phyloP scores from a whole-genome alignment of 2,797 vertebrate species.

The Phataginus tricuspis region DNA sequence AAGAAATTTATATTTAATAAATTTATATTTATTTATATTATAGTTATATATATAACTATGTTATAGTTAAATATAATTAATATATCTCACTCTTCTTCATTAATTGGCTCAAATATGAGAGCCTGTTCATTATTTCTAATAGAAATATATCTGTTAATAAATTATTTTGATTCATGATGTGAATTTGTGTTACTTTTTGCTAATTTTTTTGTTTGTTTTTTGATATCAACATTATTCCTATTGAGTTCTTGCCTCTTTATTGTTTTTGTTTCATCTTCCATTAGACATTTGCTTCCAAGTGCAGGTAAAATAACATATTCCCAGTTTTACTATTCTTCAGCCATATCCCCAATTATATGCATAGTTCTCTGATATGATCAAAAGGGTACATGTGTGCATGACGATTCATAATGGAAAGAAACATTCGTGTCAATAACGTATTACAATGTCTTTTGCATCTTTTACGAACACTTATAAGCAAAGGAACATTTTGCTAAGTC shows the following conservation, averaged over 20 bases:
- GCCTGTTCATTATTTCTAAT: not conserved
- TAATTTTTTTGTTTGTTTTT: not conserved
- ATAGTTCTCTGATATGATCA: not conserved
- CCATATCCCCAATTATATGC: not conserved
- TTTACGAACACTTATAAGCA: not conserved
- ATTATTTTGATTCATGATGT: not conserved
- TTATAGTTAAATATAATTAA: conserved; percentile 18
- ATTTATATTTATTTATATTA: no score
- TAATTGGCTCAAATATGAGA: not conserved
- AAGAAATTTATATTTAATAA: not conserved
- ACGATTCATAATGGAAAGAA: not conserved
- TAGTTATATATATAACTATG: no score
- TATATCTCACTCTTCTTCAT: not conserved
- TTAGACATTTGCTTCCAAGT: not conserved
- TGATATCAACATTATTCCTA: not conserved
- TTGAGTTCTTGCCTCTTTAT: not conserved
- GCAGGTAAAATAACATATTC: not conserved
- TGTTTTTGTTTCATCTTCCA: not conserved
- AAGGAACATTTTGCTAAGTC: not conserved
- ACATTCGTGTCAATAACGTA: not conserved
- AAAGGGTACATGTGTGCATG: not conserved
- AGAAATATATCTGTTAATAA: not conserved
- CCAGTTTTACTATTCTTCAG: not conserved
- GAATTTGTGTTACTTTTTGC: not conserved
- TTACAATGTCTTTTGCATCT: not conserved